Evolutionary conservation across 1,140 invertebrate species (phyloP), one percentile per base, ranked within the genome.

Genomic region (silkworm (Bombyx mori)): DNA sequence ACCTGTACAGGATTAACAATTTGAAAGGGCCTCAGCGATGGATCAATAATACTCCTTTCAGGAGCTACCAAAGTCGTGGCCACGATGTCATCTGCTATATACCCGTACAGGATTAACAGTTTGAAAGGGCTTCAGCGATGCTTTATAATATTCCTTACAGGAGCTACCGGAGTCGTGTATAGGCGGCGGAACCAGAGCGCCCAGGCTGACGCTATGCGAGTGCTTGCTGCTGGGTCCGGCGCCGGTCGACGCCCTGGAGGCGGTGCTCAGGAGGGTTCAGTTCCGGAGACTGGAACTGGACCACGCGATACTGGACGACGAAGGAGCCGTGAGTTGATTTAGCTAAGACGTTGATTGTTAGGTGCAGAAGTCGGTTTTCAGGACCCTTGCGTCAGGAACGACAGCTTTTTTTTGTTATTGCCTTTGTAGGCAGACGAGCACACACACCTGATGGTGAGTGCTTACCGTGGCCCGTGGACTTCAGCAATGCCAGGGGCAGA

Each of bases 281-380:
- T 94, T 95, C 82, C 79, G 91, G 59, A 88, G 89, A 64, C 71
- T 95, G 47, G 91, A 94, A 84, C 78, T 95, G 46, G 91, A 94
- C 79, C 88, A 89, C 52, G 90, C 90, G 49, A 88, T 88, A 63
- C 88, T 94, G n/a, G 91, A 93, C 72, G 93, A 94, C 73, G 93
- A 94, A 83, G 92, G 81, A 1, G 86, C 86, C 56, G 86, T 86
- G 54, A 79, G 85, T 81, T 12, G 2, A 1, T 35, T 35, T 35
- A 35, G 2, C 4, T 3, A 35, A 35, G 26, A 35, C 26, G 26
- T 35, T 35, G 26, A 3, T 35, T 35, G 1, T 35, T 3, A 3
- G 26, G 26, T 35, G 2, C 26, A 35, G 26, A 35, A 35, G 26
- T 5, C 26, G 2, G 26, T 35, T 2, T 2, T 35, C 26, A 3